These are phyloP conservation scores for Scaptomyza flava DNA, from an alignment of 2,888 invertebrate genomes.

Conservation along the genomic window DNA sequence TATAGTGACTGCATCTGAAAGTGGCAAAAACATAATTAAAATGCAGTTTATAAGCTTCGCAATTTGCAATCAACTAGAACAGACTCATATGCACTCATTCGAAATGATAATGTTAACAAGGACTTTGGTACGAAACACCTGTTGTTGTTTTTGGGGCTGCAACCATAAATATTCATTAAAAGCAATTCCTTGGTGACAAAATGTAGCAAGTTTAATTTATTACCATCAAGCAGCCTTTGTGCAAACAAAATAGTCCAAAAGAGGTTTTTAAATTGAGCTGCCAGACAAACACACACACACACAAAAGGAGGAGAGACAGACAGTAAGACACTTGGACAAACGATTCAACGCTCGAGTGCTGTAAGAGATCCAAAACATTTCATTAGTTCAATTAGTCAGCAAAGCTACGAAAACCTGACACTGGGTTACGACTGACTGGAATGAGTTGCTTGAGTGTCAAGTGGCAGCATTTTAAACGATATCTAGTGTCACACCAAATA, in stretches of 20 bases:
- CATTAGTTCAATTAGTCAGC: constrained; percentile 77
- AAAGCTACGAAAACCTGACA: constrained; percentile 38
- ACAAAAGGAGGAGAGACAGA: background rate
- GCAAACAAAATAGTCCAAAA: constrained; percentile 59
- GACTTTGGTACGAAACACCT: constrained; percentile 30
- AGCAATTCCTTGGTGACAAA: constrained; percentile 74
- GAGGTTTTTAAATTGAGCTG: constrained; percentile 67
- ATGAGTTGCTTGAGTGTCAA: constrained; percentile 37
- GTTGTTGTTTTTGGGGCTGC: constrained; percentile 5
- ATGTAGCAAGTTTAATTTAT: constrained; percentile 72
- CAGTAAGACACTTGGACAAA: constrained; percentile 37
- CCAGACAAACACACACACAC: constrained; percentile 14
- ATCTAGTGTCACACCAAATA: constrained; percentile 71
- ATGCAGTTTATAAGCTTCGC: constrained; percentile 33
- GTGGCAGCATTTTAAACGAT: constrained; percentile 68
- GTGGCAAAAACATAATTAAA: constrained; percentile 41
- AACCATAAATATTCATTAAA: constrained; percentile 74
- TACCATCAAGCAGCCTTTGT: constrained; percentile 57
- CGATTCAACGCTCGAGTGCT: constrained; percentile 15
- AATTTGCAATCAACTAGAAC: constrained; percentile 38
- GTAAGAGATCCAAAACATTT: constrained; percentile 57
- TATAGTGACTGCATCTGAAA: constrained; percentile 12
- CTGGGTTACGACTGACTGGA: background rate
- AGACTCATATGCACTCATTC: constrained; percentile 7
- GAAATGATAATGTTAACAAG: constrained; percentile 26